Conservation (phyloP, 2,888 invertebrate genomes). For the Troilus luridus region DNA sequence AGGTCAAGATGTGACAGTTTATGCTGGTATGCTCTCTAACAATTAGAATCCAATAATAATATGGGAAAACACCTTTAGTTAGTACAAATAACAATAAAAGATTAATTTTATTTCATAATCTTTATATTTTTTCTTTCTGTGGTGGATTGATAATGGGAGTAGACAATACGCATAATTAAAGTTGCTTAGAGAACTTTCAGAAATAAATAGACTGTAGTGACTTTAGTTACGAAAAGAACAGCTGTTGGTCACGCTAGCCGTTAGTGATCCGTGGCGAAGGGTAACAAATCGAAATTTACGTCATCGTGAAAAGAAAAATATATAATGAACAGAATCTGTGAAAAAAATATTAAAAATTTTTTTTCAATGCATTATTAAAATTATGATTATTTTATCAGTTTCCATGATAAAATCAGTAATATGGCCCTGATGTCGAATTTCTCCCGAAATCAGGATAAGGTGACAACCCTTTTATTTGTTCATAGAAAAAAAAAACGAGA, state of each 20-base stretch:
- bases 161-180: neutral
- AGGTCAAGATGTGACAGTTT: too few species aligned
- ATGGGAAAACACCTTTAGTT: neutral
- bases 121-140: neutral
- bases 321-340: neutral
- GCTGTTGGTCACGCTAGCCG: constrained; percentile 6
- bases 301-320: neutral
- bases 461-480: too few species aligned
- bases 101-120: neutral
- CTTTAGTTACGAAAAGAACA: neutral
- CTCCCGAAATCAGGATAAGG: too few species aligned
- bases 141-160: neutral
- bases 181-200: neutral
- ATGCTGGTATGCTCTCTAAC: too few species aligned
- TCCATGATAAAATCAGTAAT: too few species aligned
- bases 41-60: too few species aligned
- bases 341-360: neutral
- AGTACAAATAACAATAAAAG: neutral
- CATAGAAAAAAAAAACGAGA: too few species aligned
- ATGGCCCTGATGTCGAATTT: too few species aligned
- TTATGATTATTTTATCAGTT: too few species aligned
- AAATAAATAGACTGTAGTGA: neutral
- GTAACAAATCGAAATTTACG: constrained; percentile 12
- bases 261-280: neutral
- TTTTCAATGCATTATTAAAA: too few species aligned